These are phyloP conservation scores for Pituophis catenifer DNA, from an alignment of 2,113 vertebrate species.

Conservation along the genomic window DNA sequence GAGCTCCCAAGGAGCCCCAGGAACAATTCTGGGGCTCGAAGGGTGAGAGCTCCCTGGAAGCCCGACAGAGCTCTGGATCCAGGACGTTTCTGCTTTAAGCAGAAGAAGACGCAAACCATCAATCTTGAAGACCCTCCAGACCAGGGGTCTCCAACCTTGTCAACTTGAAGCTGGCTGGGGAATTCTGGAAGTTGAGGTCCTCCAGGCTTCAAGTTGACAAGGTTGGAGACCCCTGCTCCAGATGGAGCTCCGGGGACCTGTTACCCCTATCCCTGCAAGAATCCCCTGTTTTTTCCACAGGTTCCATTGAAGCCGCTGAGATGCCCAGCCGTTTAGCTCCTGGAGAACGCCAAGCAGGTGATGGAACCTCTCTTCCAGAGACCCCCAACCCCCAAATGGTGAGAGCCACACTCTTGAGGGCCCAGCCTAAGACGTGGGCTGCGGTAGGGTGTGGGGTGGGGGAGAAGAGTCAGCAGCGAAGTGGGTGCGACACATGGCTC, in stretches of 20 bases:
- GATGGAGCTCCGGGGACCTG: background rate
- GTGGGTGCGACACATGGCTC: fast-evolving
- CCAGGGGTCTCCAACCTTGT: too few species aligned
- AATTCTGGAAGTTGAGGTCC: too few species aligned
- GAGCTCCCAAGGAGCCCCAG: too few species aligned
- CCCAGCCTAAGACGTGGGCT: background rate
- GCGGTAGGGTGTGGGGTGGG: background rate
- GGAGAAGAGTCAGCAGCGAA: background rate
- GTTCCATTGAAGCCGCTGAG: conserved; percentile 79
- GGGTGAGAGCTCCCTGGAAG: too few species aligned
- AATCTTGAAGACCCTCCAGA: too few species aligned
- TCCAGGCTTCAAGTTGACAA: too few species aligned
- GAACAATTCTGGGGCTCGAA: too few species aligned
- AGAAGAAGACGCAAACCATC: too few species aligned
- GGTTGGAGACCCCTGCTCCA: background rate
- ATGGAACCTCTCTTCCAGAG: conserved; percentile 95
- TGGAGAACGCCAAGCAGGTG: conserved; percentile 94
- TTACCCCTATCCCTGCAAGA: too few species aligned
- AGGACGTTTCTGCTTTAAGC: too few species aligned
- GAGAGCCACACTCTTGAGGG: conserved; percentile 52
- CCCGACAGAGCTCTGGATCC: too few species aligned
- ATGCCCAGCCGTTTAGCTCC: conserved; percentile 79
- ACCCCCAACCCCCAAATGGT: conserved; percentile 95
- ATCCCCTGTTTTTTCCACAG: conserved; percentile 21
- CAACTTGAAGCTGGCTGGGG: too few species aligned